Conservation (phyloP, 2,113 vertebrate genomes). For the Speoplatyrhinus poulsoni region DNA sequence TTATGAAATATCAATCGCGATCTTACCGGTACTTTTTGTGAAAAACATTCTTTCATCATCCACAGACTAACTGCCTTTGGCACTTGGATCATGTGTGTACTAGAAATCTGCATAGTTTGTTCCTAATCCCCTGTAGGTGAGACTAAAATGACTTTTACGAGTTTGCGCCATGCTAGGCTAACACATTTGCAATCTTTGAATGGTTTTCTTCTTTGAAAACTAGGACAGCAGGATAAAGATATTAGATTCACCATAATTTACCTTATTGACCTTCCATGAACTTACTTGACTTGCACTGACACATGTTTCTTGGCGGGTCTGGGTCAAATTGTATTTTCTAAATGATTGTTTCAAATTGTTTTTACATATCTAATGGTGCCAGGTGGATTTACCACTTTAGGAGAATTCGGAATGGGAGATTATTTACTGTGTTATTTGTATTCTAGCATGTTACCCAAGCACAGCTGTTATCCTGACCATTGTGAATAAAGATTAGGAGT, state of each 20-base stretch:
- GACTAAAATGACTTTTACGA: neutral
- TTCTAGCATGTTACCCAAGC: too few species aligned
- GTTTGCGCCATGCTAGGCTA: too few species aligned
- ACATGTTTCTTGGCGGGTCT: slow-evolving; percentile 10
- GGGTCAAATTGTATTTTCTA: slow-evolving; percentile 27
- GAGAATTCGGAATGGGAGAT: too few species aligned
- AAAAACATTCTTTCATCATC: slow-evolving; percentile 50
- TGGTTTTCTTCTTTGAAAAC: slow-evolving; percentile 5
- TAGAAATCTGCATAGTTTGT: slow-evolving; percentile 9
- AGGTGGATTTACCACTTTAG: too few species aligned
- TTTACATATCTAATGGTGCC: neutral
- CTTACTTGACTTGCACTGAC: slow-evolving; percentile 31
- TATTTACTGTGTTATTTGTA: too few species aligned
- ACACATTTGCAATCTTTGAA: neutral
- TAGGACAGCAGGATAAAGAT: neutral
- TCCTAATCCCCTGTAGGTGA: slow-evolving; percentile 3
- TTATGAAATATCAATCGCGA: slow-evolving; percentile 12
- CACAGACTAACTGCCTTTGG: slow-evolving; percentile 31
- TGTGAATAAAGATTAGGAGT: too few species aligned
- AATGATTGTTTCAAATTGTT: slow-evolving; percentile 11
- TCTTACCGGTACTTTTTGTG: slow-evolving; percentile 42
- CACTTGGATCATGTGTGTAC: slow-evolving; percentile 21
- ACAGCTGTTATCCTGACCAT: too few species aligned
- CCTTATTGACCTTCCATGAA: neutral
- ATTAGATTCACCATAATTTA: slow-evolving; percentile 15